These are phyloP conservation scores for Seladonia tumulorum DNA, from an alignment of 2,888 invertebrate genomes.

Conservation along the genomic window DNA sequence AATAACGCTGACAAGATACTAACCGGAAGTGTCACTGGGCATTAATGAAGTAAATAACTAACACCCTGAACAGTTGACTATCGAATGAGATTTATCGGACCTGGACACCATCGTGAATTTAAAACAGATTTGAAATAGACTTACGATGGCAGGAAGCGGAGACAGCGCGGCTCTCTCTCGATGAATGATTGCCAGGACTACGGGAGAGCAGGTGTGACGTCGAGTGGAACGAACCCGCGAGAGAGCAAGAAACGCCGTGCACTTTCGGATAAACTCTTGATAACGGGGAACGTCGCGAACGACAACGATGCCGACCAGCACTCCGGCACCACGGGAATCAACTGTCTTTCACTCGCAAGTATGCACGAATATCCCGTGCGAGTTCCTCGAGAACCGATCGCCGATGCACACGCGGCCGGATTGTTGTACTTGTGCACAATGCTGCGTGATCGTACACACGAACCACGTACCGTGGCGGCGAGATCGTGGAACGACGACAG, in stretches of 20 bases:
- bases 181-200: conserved; percentile 33
- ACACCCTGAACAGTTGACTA: not conserved
- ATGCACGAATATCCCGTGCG: conserved; percentile 27
- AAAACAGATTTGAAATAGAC: conserved; percentile 4
- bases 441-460: conserved; percentile 37
- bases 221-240: conserved; percentile 13
- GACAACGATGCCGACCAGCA: conserved; percentile 29
- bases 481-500: conserved; percentile 38
- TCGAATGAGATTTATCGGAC: not conserved
- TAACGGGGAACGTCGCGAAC: conserved; percentile 16
- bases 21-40: not conserved
- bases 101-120: too few species aligned
- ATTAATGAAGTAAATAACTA: not conserved
- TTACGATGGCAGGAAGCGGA: conserved; percentile 42
- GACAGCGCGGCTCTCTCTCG: conserved; percentile 35
- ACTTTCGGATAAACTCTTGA: conserved; percentile 45
- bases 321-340: conserved; percentile 21
- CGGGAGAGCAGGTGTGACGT: conserved; percentile 34
- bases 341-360: conserved; percentile 12
- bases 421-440: conserved; percentile 24
- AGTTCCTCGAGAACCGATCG: conserved; percentile 29
- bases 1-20: not conserved
- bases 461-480: conserved; percentile 34
- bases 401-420: conserved; percentile 28
- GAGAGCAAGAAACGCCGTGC: conserved; percentile 32